Percentiles rank a stretch among this genome's conserved stretches.
Evolutionary conservation across 1,140 invertebrate species (phyloP).

Genomic region (Orius laevigatus): DNA sequence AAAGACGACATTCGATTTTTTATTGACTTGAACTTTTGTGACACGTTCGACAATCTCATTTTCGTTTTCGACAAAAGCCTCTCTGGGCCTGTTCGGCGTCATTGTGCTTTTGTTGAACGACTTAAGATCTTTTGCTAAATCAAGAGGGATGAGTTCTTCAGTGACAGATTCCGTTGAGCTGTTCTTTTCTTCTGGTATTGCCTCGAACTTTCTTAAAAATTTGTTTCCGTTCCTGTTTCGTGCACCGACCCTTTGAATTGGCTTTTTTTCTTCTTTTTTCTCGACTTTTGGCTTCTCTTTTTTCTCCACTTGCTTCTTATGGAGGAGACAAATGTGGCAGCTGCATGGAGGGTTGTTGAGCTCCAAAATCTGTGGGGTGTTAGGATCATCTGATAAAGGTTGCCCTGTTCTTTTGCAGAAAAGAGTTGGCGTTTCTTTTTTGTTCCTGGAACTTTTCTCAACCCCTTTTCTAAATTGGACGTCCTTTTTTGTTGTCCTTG

Average conservation of each 20-base stretch:
- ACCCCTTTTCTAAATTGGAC: constrained; percentile 7
- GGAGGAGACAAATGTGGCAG: constrained; percentile 14
- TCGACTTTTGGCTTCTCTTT: neutral
- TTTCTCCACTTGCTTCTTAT: constrained; percentile 4
- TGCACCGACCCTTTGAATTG: constrained; percentile 2
- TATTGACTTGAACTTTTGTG: neutral
- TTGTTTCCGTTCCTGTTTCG: neutral
- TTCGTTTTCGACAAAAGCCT: too few species aligned
- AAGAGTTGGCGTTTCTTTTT: constrained; percentile 3
- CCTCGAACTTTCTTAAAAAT: constrained; percentile 18
- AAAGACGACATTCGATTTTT: neutral
- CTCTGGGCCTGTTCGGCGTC: neutral
- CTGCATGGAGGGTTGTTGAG: constrained; percentile 12
- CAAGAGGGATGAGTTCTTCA: neutral
- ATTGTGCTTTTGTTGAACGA: constrained; percentile 1
- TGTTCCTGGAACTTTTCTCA: neutral
- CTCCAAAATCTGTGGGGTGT: constrained; percentile 8
- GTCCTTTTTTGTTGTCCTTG: neutral
- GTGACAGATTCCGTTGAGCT: constrained; percentile 15
- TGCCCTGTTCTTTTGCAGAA: neutral
- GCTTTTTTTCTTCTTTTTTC: constrained; percentile 4
- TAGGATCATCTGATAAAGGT: neutral
- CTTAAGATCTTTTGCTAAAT: too few species aligned
- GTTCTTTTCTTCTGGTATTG: constrained; percentile 21
- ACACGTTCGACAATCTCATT: too few species aligned